Conservation (phyloP, 1,140 invertebrate species). For the Drosophila lowei region DNA sequence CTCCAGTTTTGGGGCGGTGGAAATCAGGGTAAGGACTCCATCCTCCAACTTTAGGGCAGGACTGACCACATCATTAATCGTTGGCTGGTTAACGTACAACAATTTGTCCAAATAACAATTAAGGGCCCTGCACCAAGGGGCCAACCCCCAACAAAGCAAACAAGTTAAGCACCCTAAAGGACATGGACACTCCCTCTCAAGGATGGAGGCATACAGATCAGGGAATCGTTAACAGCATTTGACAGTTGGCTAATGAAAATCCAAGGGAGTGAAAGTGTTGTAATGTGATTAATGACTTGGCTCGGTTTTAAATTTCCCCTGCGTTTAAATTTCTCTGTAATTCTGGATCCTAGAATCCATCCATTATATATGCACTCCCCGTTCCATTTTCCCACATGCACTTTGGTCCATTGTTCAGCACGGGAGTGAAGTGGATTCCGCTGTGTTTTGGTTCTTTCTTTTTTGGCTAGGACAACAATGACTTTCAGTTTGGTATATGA, state of each 20-base stretch:
- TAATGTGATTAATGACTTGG: conserved; percentile 54
- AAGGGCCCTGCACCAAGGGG: conserved; percentile 8
- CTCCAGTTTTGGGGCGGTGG: not conserved
- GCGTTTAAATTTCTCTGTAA: conserved; percentile 51
- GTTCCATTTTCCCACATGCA: conserved; percentile 38
- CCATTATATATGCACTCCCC: conserved; percentile 30
- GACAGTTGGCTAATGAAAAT: conserved; percentile 71
- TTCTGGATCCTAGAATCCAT: conserved; percentile 24
- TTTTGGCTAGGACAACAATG: conserved; percentile 41
- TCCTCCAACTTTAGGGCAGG: not conserved
- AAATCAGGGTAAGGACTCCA: not conserved
- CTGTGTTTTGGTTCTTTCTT: not conserved
- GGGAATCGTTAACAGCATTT: conserved; percentile 38
- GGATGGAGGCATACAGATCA: conserved; percentile 10
- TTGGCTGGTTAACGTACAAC: conserved; percentile 66
- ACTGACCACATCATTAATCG: conserved; percentile 71
- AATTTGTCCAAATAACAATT: conserved; percentile 77
- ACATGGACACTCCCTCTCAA: conserved; percentile 29
- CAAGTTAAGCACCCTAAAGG: conserved; percentile 33
- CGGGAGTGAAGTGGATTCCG: conserved; percentile 27
- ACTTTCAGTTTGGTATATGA: conserved; percentile 38
- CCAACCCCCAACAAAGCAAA: conserved; percentile 20
- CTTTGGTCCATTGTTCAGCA: conserved; percentile 38
- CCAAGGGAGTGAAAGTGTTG: conserved; percentile 45
- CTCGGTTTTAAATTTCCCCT: conserved; percentile 17